Evolutionary conservation across 1,140 invertebrate species (phyloP), one percentile per base, ranked within the genome.

Genomic region (Eueides isabella): DNA sequence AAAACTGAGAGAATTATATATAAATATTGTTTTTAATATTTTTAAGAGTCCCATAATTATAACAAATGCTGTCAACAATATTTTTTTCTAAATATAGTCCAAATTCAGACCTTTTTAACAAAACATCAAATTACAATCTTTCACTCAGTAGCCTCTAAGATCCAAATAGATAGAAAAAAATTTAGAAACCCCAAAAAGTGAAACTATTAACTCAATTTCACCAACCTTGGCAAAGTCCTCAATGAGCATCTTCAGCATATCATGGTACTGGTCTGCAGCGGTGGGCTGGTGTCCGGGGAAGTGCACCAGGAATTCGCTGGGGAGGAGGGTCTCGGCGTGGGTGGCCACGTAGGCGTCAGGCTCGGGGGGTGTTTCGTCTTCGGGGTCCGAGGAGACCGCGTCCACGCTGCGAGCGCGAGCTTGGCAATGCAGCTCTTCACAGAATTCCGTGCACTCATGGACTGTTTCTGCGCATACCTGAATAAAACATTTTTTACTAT

Each of bases 381-480:
- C 86, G 83, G 85, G 80, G 55, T 87, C 85, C 0, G 85, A 85
- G n/a, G 88, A 88, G 62, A 86, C 77, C 7, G 88, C 87, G 55
- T 89, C 88, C 12, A 88, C 89, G 70, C 82, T 88, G 4, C 90
- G 80, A 2, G 89, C 87, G 66, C 88, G 93, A 3, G 89, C 90
- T 35, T 81, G 85, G 71, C 90, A 95, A 72, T 92, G 94, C 82
- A 92, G 84, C 48, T 94, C 94, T 28, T 90, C 85, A 76, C 93
- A 94, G 55, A 82, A 87, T 75, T 94, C 93, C 12, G 89, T 89
- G 69, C 91, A 91, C n/a, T 85, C 76, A 70, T 91, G 91, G 4
- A 89, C 80, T 0, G 80, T 61, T 35, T 86, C 85, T 0, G 84
- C 82, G 62, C 80, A 83, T 31, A 89, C 86, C 82, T 85, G 76